These are phyloP conservation scores for Ormyrus rosae DNA, from an alignment of 2,888 invertebrate genomes.

Conservation along the genomic window DNA sequence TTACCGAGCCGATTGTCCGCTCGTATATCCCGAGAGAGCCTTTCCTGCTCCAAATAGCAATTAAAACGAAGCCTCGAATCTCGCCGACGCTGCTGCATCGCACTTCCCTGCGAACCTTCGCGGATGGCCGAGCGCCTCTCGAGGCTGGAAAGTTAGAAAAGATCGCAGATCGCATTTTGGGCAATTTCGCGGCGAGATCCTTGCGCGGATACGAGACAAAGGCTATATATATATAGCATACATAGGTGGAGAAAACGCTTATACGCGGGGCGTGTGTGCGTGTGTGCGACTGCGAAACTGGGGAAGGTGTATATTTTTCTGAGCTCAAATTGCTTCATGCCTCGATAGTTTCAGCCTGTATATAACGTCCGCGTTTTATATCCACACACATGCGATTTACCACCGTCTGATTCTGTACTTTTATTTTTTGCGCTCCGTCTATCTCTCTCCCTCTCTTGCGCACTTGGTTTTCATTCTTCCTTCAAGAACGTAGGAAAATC, in stretches of 20 bases:
- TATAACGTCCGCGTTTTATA: conserved; percentile 35
- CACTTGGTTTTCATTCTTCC: conserved; percentile 42
- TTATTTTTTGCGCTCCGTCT: conserved; percentile 36
- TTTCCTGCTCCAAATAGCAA: conserved; percentile 39
- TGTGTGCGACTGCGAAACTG: conserved; percentile 40
- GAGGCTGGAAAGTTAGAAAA: too few relatives aligned
- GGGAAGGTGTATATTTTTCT: conserved; percentile 55
- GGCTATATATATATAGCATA: too few relatives aligned
- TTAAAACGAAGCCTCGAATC: conserved; percentile 43
- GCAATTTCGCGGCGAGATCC: too few relatives aligned
- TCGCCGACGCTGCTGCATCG: background rate
- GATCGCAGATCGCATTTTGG: too few relatives aligned
- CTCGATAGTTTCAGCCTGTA: conserved; percentile 55
- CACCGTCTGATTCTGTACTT: conserved; percentile 41
- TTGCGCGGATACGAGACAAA: too few relatives aligned
- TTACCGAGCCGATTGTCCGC: conserved; percentile 14
- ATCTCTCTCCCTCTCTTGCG: conserved; percentile 36
- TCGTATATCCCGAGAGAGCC: conserved; percentile 21
- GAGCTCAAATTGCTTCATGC: conserved; percentile 58
- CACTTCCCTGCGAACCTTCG: background rate
- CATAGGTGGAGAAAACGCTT: too few relatives aligned
- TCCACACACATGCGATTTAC: conserved; percentile 40
- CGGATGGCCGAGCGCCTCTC: background rate
- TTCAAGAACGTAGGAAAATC: conserved; percentile 33
- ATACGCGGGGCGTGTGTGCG: background rate